Percentiles rank a stretch among this genome's conserved stretches.
Conservation (phyloP, 2,888 invertebrate species). For the Mantis religiosa region DNA sequence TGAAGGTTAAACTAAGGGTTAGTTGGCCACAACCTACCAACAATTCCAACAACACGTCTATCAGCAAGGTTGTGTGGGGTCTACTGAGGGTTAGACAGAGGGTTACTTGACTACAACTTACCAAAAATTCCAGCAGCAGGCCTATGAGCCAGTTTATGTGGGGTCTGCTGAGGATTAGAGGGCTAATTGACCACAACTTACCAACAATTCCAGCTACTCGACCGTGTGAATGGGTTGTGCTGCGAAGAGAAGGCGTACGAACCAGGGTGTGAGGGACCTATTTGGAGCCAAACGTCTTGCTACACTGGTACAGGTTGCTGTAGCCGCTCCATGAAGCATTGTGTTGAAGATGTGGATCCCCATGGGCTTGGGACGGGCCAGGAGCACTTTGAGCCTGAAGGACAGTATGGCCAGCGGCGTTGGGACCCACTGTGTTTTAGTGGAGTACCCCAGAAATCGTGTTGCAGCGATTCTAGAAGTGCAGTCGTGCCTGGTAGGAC, state of each 20-base stretch:
- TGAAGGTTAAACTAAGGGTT: too few relatives aligned
- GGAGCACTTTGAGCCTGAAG: conserved; percentile 45
- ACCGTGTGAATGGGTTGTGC: conserved; percentile 55
- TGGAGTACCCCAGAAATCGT: conserved; percentile 58
- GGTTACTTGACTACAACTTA: too few relatives aligned
- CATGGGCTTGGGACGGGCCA: conserved; percentile 34
- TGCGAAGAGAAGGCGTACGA: conserved; percentile 50
- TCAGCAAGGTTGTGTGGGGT: too few relatives aligned
- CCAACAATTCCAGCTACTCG: conserved; percentile 51
- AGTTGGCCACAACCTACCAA: too few relatives aligned
- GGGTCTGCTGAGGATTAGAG: too few relatives aligned
- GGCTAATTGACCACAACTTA: background rate
- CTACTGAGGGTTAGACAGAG: too few relatives aligned
- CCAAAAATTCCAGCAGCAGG: too few relatives aligned
- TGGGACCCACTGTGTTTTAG: conserved; percentile 50
- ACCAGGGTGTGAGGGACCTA: conserved; percentile 37
- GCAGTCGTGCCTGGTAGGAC: conserved; percentile 44
- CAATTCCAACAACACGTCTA: too few relatives aligned
- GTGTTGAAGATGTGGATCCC: conserved; percentile 52
- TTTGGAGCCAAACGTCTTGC: conserved; percentile 29
- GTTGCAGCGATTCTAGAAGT: conserved; percentile 42
- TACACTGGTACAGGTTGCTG: conserved; percentile 43
- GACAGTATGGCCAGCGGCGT: conserved; percentile 51
- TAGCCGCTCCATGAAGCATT: conserved; percentile 44
- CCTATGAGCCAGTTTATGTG: too few relatives aligned